Evolutionary conservation across 2,113 vertebrate species (phyloP).

Genomic region (Clarias magur): DNA sequence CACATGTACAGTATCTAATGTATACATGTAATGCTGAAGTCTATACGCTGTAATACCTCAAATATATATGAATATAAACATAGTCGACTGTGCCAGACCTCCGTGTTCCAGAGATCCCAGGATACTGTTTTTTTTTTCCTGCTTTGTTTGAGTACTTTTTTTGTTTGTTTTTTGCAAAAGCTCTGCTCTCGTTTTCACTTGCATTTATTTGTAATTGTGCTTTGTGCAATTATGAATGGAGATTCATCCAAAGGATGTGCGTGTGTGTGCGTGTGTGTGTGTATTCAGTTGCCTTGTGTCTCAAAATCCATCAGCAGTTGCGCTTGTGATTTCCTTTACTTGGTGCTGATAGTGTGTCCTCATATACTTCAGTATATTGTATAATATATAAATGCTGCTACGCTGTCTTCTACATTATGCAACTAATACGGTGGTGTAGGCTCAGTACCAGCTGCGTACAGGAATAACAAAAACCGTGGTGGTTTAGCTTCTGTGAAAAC

Average conservation of each 20-base stretch:
- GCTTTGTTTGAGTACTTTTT: background rate
- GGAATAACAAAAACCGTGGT: conserved; percentile 17
- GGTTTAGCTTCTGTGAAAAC: conserved; percentile 47
- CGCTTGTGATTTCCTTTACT: conserved; percentile 27
- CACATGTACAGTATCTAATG: conserved; percentile 34
- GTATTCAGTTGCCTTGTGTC: conserved; percentile 15
- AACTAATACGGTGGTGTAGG: conserved; percentile 46
- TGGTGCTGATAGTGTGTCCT: conserved; percentile 38
- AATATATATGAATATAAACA: background rate
- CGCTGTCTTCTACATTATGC: conserved; percentile 54
- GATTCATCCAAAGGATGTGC: conserved; percentile 34
- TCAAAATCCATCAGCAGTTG: conserved; percentile 40
- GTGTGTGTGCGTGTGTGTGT: conserved; percentile 29
- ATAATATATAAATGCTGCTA: conserved; percentile 52
- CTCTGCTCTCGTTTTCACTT: background rate
- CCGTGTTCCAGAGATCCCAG: background rate
- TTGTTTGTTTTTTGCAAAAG: background rate
- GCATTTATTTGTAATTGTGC: conserved; percentile 35
- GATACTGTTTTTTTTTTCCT: background rate
- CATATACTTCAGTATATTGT: conserved; percentile 45
- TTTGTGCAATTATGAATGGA: conserved; percentile 43
- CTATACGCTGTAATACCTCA: conserved; percentile 48
- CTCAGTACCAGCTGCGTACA: conserved; percentile 32
- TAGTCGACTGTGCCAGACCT: background rate
- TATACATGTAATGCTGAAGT: conserved; percentile 41